Conservation (phyloP, 2,113 vertebrate genomes). For the Misgurnus mizolepis region DNA sequence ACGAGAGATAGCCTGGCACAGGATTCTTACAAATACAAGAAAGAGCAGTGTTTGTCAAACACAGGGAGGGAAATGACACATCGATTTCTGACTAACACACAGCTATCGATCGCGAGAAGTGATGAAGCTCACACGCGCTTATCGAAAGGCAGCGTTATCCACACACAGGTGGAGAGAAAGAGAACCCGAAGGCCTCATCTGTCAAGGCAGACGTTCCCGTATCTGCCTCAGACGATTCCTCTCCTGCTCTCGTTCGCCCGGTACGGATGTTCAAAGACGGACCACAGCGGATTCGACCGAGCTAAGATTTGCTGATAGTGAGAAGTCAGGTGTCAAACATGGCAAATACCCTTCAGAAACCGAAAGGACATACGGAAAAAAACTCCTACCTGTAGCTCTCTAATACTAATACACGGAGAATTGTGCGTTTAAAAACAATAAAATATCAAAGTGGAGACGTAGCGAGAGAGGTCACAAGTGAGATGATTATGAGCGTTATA, state of each 20-base stretch:
- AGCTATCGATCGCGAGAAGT: constrained; percentile 32
- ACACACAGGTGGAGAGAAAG: neutral
- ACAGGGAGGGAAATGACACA: constrained; percentile 36
- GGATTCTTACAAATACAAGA: constrained; percentile 2
- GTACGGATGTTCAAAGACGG: constrained; percentile 15
- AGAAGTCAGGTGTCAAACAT: constrained; percentile 32
- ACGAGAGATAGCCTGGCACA: neutral
- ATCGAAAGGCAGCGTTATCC: constrained; percentile 36
- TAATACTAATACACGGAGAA: neutral
- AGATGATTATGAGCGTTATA: constrained; percentile 4
- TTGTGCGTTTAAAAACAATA: constrained; percentile 25
- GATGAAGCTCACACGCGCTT: constrained; percentile 23
- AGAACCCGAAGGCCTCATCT: constrained; percentile 13
- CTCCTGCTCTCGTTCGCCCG: neutral
- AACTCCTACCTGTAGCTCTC: neutral
- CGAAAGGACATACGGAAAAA: constrained; percentile 12
- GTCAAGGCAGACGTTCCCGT: neutral
- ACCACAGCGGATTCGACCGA: constrained; percentile 13
- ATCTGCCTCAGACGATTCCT: neutral
- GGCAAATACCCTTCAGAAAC: constrained; percentile 26
- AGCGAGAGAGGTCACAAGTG: neutral
- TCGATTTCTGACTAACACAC: constrained; percentile 37
- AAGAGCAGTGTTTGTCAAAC: constrained; percentile 47
- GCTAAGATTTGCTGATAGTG: constrained; percentile 43
- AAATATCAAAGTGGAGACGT: constrained; percentile 19